Evolutionary conservation across 1,140 invertebrate genomes (phyloP).

Genomic region (Magallana angulata): DNA sequence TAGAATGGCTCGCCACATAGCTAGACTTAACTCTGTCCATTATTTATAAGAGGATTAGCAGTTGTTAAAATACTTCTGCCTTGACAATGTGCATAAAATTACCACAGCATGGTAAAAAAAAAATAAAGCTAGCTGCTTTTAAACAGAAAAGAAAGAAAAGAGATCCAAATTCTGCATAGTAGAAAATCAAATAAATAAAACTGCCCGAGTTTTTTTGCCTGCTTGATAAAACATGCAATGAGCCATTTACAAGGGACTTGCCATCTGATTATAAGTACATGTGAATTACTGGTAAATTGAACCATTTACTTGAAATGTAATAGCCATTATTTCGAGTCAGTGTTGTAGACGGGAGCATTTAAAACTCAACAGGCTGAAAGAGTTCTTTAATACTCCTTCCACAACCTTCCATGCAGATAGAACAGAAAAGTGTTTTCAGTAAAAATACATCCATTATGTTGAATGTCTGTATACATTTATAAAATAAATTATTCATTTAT

Average conservation of each 20-base stretch:
- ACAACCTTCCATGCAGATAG: neutral
- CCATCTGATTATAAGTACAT: neutral
- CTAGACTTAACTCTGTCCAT: neutral
- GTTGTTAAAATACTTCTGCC: neutral
- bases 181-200: no score
- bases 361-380: no score
- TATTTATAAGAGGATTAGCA: constrained; percentile 21
- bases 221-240: neutral
- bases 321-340: neutral
- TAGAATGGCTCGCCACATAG: neutral
- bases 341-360: neutral
- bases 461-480: neutral
- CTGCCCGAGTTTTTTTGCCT: neutral
- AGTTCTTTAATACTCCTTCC: no score
- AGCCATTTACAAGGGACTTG: neutral
- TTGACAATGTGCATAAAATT: neutral
- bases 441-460: neutral
- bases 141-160: no score
- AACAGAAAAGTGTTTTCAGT: neutral
- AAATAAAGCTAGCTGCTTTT: neutral
- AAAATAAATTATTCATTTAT: neutral
- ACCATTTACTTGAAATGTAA: constrained; percentile 9
- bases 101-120: neutral
- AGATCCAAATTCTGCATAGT: no score
- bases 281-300: constrained; percentile 18